These are phyloP conservation scores for Poeciliopsis paucimaculata DNA, from an alignment of 2,797 vertebrate species.

Conservation along the genomic window DNA sequence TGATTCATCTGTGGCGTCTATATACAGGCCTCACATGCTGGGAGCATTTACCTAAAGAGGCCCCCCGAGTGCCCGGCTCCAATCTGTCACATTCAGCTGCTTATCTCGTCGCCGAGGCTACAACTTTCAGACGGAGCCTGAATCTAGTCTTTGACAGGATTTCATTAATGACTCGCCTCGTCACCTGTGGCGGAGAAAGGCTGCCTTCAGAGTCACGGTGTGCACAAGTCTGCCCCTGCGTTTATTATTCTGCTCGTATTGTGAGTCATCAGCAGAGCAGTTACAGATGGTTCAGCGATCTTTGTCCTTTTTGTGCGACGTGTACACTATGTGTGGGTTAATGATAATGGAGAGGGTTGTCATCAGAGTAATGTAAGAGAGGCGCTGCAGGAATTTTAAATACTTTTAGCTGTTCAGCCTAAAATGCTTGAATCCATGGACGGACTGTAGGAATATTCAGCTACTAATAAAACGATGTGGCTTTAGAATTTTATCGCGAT, in stretches of 20 bases:
- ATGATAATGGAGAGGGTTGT: constrained; percentile 1
- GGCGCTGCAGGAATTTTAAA: not conserved
- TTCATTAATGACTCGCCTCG: constrained; percentile 35
- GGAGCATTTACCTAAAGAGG: constrained; percentile 3
- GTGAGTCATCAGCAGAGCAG: constrained; percentile 43
- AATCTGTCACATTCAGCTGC: constrained; percentile 12
- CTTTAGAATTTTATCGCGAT: too few species aligned
- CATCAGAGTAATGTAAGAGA: not conserved
- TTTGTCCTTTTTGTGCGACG: constrained; percentile 16
- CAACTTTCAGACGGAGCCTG: constrained; percentile 2
- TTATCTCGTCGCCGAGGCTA: constrained; percentile 2
- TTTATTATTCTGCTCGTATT: constrained; percentile 47
- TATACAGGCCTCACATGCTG: constrained; percentile 5
- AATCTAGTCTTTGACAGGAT: constrained; percentile 22
- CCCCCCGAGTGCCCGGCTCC: not conserved
- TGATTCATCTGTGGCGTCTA: constrained; percentile 14
- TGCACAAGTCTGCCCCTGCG: constrained; percentile 22
- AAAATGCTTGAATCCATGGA: not conserved
- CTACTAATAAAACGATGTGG: not conserved
- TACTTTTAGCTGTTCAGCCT: not conserved
- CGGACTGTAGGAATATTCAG: not conserved
- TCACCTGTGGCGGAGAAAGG: constrained; percentile 21
- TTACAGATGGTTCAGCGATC: constrained; percentile 14
- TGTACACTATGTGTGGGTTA: constrained; percentile 5
- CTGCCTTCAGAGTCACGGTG: constrained; percentile 19